Evolutionary conservation across 2,797 vertebrate species (phyloP).

Genomic region (Manis javanica): DNA sequence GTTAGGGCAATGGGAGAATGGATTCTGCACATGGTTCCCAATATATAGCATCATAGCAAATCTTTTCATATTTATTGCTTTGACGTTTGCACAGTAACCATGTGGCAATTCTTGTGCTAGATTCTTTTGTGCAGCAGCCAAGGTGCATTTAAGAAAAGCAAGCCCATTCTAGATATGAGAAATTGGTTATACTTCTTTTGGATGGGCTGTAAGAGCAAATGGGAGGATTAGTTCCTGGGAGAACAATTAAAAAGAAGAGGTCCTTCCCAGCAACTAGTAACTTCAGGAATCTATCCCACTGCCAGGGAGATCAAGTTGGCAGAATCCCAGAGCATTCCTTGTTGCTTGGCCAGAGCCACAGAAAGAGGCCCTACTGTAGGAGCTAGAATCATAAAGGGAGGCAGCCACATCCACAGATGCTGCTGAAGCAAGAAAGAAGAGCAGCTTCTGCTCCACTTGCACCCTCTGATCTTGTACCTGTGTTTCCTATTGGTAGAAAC

Average conservation of each 20-base stretch:
- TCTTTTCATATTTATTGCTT: constrained; percentile 50
- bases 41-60: background rate
- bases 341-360: background rate
- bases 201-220: background rate
- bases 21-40: background rate
- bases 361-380: background rate
- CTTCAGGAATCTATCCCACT: background rate
- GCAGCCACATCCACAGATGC: background rate
- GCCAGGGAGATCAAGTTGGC: background rate
- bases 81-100: background rate
- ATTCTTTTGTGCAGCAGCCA: background rate
- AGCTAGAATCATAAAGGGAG: background rate
- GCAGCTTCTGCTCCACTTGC: background rate
- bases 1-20: background rate
- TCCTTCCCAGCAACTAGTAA: background rate
- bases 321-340: background rate
- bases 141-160: background rate
- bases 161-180: background rate
- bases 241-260: background rate
- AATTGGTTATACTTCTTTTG: background rate
- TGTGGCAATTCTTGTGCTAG: background rate
- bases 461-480: background rate
- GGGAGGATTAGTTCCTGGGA: background rate
- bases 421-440: background rate
- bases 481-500: background rate